Conservation (phyloP, 2,113 vertebrate genomes). For the Tragelaphus strepsiceros region DNA sequence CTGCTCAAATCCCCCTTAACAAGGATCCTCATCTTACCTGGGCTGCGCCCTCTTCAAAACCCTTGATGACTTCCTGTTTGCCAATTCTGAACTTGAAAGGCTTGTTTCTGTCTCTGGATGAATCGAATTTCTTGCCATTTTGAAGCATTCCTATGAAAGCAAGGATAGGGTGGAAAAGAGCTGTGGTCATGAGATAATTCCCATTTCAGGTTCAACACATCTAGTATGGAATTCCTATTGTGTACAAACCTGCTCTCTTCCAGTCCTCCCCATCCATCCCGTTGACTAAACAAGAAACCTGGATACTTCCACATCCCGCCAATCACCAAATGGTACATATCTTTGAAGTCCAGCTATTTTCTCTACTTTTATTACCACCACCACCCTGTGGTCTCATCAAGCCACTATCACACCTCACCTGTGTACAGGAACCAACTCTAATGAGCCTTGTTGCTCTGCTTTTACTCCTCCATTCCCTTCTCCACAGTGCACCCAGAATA, state of each 20-base stretch:
- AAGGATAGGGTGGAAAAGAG: conserved; percentile 14
- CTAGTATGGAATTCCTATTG: not conserved
- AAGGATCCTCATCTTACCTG: conserved; percentile 82
- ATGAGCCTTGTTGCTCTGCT: not conserved
- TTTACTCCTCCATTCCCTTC: not conserved
- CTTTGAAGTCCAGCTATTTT: not conserved
- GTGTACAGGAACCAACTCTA: not conserved
- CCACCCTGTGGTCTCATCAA: not conserved
- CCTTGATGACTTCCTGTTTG: conserved; percentile 96
- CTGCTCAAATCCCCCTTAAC: not conserved
- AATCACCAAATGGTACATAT: not conserved
- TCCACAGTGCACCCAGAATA: not conserved
- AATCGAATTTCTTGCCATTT: conserved; percentile 99
- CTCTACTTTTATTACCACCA: not conserved
- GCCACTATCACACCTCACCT: not conserved
- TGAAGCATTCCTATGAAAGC: conserved; percentile 91
- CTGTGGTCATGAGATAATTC: not conserved
- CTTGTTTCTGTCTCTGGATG: conserved; percentile 98
- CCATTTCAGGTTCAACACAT: not conserved
- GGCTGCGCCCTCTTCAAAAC: conserved; percentile 96
- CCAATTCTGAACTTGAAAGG: conserved; percentile 98
- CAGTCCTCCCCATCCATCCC: not conserved
- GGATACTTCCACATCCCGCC: not conserved
- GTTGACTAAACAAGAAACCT: not conserved
- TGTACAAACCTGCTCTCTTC: not conserved